phyloP scores from a whole-genome alignment of 2,888 invertebrate species.

The Dynastes grantii region DNA sequence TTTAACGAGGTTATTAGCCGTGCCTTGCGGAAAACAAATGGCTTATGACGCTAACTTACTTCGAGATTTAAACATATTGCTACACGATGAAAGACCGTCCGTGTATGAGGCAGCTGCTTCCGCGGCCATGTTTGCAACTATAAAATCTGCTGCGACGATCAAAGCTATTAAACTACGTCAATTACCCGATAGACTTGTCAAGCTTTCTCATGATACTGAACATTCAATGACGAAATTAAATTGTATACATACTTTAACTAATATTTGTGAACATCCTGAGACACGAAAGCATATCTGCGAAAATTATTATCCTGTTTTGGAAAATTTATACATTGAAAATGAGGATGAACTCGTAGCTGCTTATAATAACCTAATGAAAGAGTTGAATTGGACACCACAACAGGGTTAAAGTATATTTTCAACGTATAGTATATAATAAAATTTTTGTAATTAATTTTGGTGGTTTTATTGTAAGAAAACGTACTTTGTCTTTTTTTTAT shows the following conservation, averaged over 20 bases:
- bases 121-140: conserved; percentile 66
- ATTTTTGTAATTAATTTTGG: too few species aligned
- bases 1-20: conserved; percentile 64
- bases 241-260: conserved; percentile 61
- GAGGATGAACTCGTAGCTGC: conserved; percentile 56
- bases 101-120: conserved; percentile 64
- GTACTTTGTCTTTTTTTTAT: too few species aligned
- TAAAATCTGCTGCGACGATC: conserved; percentile 64
- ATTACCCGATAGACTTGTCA: conserved; percentile 62
- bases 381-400: conserved; percentile 60
- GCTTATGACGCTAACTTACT: conserved; percentile 66
- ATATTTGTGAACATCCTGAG: conserved; percentile 63
- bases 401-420: conserved; percentile 14
- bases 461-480: too few species aligned
- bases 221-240: conserved; percentile 55
- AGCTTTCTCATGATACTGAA: conserved; percentile 54
- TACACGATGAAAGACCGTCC: conserved; percentile 65
- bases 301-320: conserved; percentile 58
- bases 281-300: conserved; percentile 58
- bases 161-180: conserved; percentile 61
- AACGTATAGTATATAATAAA: too few species aligned
- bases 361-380: conserved; percentile 59
- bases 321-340: conserved; percentile 56
- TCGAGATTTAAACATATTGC: conserved; percentile 61
- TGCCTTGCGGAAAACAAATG: conserved; percentile 65